Conservation (phyloP, 2,888 invertebrate species). For the Aphodius granarius region DNA sequence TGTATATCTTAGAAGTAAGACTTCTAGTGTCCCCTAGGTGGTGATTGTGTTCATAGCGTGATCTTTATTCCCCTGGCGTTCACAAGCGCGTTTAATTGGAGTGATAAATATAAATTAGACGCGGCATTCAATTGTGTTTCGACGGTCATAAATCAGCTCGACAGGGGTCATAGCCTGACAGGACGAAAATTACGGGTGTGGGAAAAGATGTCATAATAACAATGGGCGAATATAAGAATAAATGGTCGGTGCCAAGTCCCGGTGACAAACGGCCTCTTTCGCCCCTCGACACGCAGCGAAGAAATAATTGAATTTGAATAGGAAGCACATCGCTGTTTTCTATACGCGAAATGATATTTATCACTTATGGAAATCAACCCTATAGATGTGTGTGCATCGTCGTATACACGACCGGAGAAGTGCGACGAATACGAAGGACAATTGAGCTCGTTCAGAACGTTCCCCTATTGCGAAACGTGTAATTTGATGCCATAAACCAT, state of each 20-base stretch:
- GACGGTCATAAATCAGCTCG: slow-evolving; percentile 41
- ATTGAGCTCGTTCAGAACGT: background rate
- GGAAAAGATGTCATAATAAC: slow-evolving; percentile 39
- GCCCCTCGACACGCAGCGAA: slow-evolving; percentile 10
- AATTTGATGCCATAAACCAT: background rate
- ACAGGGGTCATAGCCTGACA: slow-evolving; percentile 38
- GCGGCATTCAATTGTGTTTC: slow-evolving; percentile 43
- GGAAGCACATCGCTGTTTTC: slow-evolving; percentile 3
- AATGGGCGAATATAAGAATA: slow-evolving; percentile 29
- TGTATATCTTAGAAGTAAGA: too few species aligned
- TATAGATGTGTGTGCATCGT: too few species aligned
- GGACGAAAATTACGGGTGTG: slow-evolving; percentile 37
- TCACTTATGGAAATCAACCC: background rate
- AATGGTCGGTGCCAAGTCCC: slow-evolving; percentile 17
- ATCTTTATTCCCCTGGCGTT: background rate
- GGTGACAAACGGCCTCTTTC: background rate
- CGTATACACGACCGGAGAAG: background rate
- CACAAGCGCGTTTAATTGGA: slow-evolving; percentile 41
- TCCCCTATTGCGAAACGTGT: background rate
- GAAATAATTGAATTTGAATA: slow-evolving; percentile 24
- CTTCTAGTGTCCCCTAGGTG: too few species aligned
- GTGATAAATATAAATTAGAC: slow-evolving; percentile 46
- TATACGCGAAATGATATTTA: background rate
- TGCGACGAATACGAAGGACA: background rate
- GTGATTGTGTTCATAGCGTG: background rate